These are phyloP conservation scores for Sciurus vulgaris DNA, from an alignment of 2,797 vertebrate genomes.

Conservation along the genomic window DNA sequence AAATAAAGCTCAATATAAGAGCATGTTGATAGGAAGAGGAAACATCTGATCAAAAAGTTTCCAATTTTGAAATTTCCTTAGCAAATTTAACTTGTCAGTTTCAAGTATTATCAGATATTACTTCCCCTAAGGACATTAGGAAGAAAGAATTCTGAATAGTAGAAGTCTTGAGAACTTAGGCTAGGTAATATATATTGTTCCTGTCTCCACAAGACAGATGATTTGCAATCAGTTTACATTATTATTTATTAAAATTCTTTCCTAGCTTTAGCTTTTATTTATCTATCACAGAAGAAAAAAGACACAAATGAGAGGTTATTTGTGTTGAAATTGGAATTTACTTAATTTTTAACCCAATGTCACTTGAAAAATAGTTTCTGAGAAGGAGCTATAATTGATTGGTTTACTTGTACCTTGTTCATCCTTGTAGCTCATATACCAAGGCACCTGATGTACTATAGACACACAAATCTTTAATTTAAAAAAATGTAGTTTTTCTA, in stretches of 20 bases:
- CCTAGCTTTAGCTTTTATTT: constrained; percentile 47
- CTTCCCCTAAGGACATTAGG: constrained; percentile 39
- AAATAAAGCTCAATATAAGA: constrained; percentile 86
- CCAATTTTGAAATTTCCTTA: constrained; percentile 83
- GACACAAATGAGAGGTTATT: neutral
- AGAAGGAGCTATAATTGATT: neutral
- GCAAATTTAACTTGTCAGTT: constrained; percentile 46
- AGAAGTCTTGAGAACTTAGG: neutral
- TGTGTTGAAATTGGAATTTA: neutral
- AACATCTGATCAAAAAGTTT: constrained; percentile 82
- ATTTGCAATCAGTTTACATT: constrained; percentile 30
- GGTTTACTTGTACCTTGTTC: constrained; percentile 11
- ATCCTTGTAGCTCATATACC: neutral
- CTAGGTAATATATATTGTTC: neutral
- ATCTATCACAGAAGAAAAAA: neutral
- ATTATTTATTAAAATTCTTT: constrained; percentile 40
- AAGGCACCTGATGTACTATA: neutral
- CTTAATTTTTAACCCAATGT: neutral
- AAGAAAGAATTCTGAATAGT: constrained; percentile 38
- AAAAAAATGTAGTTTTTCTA: neutral
- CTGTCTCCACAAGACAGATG: neutral
- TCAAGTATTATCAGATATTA: constrained; percentile 63
- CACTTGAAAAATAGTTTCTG: neutral
- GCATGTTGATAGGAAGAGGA: constrained; percentile 78
- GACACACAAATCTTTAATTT: neutral